Evolutionary conservation across 2,888 invertebrate species (phyloP), one percentile per base, ranked within the genome.

Genomic region (Ormyrus pomaceus): DNA sequence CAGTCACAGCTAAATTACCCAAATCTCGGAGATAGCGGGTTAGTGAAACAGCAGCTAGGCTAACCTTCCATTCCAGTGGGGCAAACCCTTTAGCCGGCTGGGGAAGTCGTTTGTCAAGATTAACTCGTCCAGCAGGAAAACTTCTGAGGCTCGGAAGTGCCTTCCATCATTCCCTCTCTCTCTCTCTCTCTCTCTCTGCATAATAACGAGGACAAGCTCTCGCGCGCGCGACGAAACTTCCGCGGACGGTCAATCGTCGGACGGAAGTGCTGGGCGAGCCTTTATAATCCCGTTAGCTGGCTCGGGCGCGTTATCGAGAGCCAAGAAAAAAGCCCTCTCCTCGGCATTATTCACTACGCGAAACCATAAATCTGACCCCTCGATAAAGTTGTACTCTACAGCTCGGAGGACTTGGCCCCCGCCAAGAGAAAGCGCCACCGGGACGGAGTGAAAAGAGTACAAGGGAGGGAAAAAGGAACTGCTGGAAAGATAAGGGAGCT

Each of bases 341-440:
- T 19, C 76, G 71, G 77, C 80, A 83, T 83, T 83, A 83, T 83
- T 84, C 81, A 84, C 83, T 82, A 70, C 62, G 77, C 34, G 50
- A 70, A 80, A 79, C 78, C 81, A 83, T 84, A 84, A 84, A 84
- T 84, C 82, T 82, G 73, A 70, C 64, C 77, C 79, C 72, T 82
- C 83, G 82, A 83, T 83, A 83, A 81, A 83, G 81, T 83, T 82
- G 79, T 34, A 34, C 34, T 34, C 79, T 76, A 61, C 74, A 51
- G 77, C 73, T 70, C 68, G 62, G 10, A 34, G 34, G 34, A 34
- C 34, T 34, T 34, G 34, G 55, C 46, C 45, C 55, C 6, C 48
- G n/a, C 58, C n/a, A 58, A n/a, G 34, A 34, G 61, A 4, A 61
- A n/a, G 10, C 34, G 34, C 34, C 34, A n/a, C n/a, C 4, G 11